Evolutionary conservation across 2,113 vertebrate species (phyloP), one percentile per base, ranked within the genome.

Genomic region (Brachypodius melanocephalos): DNA sequence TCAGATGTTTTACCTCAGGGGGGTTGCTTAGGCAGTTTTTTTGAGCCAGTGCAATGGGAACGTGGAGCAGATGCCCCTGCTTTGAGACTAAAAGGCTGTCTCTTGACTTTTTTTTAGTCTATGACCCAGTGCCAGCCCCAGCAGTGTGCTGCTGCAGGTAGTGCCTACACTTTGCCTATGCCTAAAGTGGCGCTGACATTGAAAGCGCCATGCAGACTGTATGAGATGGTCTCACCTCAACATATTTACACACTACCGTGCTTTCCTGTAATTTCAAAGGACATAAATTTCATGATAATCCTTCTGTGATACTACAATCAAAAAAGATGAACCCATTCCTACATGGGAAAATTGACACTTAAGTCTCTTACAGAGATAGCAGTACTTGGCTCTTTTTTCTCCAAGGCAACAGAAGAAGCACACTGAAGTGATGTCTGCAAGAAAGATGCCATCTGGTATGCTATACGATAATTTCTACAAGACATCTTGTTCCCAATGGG

Each of bases 371-470:
- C 28, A 88, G 32, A 49, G 80, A 78, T 2, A 75, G 61, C 45
- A 85, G 62, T 82, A 69, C 58, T 85, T 65, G 45, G 48, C 40
- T 93, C 36, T 72, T 92, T 89, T 69, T 89, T 92, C 87, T 95
- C 52, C 89, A 94, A 87, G 49, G 93, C 91, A 96, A 63, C 89
- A 95, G 86, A 96, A 79, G 51, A 5, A 87, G 80, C 42, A 72
- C 69, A 68, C 3, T 42, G 43, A 93, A 95, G 43, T 61, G 81
- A 91, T 89, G 73, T 91, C 91, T 96, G 69, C 77, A 95, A 95
- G 72, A 90, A 89, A 95, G 58, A 81, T 87, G 71, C 95, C 94
- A 97, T 97, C 91, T 96, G 94, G 76, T 74, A 94, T 66, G 80
- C 79, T 93, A 88, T 90, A 94, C 17, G 0, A 40, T 48, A 88